phyloP scores from a whole-genome alignment of 2,888 invertebrate species.

The Argyra leucocephala region DNA sequence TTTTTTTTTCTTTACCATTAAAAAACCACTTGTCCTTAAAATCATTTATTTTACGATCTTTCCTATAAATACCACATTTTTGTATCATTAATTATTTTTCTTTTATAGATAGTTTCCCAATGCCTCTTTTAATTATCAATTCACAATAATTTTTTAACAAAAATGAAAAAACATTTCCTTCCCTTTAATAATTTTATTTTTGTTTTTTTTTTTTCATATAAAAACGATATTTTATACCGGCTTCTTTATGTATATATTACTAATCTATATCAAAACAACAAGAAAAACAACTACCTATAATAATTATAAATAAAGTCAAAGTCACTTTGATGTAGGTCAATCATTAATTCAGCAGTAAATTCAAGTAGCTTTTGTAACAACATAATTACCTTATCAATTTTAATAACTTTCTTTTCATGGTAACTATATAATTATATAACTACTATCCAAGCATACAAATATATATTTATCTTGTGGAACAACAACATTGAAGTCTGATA shows the following conservation, averaged over 20 bases:
- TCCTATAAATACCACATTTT: too few relatives aligned
- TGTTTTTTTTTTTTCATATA: too few relatives aligned
- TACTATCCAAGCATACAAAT: too few relatives aligned
- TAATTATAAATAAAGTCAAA: constrained; percentile 1
- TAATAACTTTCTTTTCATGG: constrained; percentile 4
- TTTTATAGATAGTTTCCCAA: neutral
- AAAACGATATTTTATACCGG: neutral
- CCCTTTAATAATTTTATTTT: too few relatives aligned
- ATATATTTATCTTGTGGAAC: too few relatives aligned
- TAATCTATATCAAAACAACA: too few relatives aligned
- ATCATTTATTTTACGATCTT: too few relatives aligned
- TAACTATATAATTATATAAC: too few relatives aligned
- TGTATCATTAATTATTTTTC: neutral
- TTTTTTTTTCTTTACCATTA: too few relatives aligned
- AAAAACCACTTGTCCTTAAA: too few relatives aligned
- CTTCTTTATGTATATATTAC: neutral
- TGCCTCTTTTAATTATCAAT: neutral
- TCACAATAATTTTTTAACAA: neutral
- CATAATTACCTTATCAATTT: constrained; percentile 1
- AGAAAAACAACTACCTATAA: neutral
- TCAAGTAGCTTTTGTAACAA: neutral
- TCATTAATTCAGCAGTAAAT: neutral
- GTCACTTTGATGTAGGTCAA: neutral
- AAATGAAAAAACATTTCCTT: neutral
- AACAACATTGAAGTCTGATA: neutral